Percentiles rank a stretch among this genome's conserved stretches.
Conservation (phyloP, 2,888 invertebrate species). For the Trissoscelio sp. region DNA sequence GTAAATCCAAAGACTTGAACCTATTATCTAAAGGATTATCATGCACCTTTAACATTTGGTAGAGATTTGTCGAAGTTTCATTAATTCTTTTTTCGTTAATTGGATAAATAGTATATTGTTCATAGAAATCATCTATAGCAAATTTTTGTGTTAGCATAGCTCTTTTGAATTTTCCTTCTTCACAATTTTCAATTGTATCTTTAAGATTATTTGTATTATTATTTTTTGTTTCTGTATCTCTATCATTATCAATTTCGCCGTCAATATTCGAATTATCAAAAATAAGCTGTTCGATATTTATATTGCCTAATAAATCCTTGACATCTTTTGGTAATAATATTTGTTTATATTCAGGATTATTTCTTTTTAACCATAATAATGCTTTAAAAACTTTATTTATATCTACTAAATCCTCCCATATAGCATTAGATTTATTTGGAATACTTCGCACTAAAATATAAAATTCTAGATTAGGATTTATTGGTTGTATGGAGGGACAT, state of each 20-base stretch:
- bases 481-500: constrained; percentile 70
- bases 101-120: constrained; percentile 43
- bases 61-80: constrained; percentile 53
- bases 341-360: background rate
- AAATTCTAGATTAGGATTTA: constrained; percentile 68
- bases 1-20: constrained; percentile 65
- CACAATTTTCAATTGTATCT: background rate
- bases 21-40: constrained; percentile 66
- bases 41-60: constrained; percentile 71
- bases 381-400: constrained; percentile 8
- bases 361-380: constrained; percentile 2
- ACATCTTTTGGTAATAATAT: constrained; percentile 1
- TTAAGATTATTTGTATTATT: background rate
- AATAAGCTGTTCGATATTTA: background rate
- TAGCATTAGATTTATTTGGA: constrained; percentile 13
- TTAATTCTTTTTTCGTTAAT: constrained; percentile 47
- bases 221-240: background rate
- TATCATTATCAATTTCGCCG: background rate
- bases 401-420: constrained; percentile 26
- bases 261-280: background rate
- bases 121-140: constrained; percentile 41
- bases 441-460: constrained; percentile 21
- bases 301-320: background rate
- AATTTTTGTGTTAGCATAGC: constrained; percentile 60
- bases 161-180: background rate